Evolutionary conservation across 1,140 invertebrate species (phyloP).

Genomic region (Marisa cornuarietis): DNA sequence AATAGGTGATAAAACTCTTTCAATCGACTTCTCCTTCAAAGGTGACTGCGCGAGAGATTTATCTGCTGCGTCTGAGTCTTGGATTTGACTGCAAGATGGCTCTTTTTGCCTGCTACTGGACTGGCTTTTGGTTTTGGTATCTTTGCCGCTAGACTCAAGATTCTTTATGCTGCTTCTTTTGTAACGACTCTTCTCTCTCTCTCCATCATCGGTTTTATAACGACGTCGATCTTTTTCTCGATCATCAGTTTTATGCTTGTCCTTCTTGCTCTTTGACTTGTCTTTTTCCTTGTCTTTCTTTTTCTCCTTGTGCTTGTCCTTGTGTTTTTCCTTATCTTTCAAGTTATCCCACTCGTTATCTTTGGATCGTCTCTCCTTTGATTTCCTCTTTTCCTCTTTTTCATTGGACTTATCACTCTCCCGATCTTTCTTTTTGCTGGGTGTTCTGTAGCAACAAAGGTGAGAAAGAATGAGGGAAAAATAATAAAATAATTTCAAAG

Average conservation of each 20-base stretch:
- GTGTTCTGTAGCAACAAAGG: conserved; percentile 18
- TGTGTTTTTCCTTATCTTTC: conserved; percentile 11
- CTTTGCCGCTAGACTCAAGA: neutral
- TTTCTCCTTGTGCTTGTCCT: conserved; percentile 6
- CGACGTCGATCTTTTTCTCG: neutral
- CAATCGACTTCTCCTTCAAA: neutral
- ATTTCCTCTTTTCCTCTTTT: neutral
- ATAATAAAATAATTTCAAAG: neutral
- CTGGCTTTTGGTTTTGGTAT: neutral
- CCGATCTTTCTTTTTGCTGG: conserved; percentile 33
- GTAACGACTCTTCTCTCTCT: neutral
- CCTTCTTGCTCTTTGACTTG: neutral
- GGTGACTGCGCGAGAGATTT: neutral
- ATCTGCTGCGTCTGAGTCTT: neutral
- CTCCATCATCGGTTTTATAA: neutral
- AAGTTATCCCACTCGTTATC: neutral
- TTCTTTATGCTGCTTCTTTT: neutral
- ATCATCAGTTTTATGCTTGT: conserved; percentile 11
- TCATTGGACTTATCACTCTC: conserved; percentile 15
- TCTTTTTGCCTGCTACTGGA: neutral
- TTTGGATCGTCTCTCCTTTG: conserved; percentile 7
- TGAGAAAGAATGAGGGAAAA: conserved; percentile 11
- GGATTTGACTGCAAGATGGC: neutral
- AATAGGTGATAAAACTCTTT: neutral
- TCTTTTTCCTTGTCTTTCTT: conserved; percentile 13